phyloP scores from a whole-genome alignment of 2,113 vertebrate genomes.

The Argyrosomus japonicus region DNA sequence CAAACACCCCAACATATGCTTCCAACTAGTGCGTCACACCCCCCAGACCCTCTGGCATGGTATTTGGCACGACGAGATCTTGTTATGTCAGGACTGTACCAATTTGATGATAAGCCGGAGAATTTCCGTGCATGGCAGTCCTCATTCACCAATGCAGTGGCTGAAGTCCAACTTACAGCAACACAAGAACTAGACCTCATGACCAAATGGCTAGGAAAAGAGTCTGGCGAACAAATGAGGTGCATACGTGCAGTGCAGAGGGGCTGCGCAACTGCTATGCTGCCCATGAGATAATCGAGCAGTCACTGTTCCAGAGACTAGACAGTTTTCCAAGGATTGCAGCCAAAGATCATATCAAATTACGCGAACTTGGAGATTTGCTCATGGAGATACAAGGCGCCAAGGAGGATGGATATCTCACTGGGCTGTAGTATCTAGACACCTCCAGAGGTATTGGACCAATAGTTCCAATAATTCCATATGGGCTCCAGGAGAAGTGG shows the following conservation, averaged over 20 bases:
- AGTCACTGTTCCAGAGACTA: neutral
- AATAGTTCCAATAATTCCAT: slow-evolving; percentile 36
- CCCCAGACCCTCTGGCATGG: neutral
- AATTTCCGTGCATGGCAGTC: neutral
- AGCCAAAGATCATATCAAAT: slow-evolving; percentile 6
- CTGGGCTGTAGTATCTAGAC: slow-evolving; percentile 18
- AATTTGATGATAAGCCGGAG: neutral
- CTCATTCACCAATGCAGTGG: slow-evolving; percentile 6
- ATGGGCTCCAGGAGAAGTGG: slow-evolving; percentile 29
- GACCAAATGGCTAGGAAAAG: slow-evolving; percentile 8
- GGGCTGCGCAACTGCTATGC: neutral
- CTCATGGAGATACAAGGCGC: slow-evolving; percentile 43
- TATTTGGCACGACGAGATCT: neutral
- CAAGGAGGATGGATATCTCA: slow-evolving; percentile 39
- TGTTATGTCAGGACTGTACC: neutral
- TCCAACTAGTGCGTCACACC: too few relatives aligned
- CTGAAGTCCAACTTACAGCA: slow-evolving; percentile 1
- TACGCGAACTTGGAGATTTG: slow-evolving; percentile 41
- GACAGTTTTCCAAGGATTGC: slow-evolving; percentile 34
- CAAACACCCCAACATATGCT: too few relatives aligned
- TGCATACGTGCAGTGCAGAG: neutral
- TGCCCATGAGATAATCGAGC: slow-evolving; percentile 1
- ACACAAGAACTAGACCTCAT: neutral
- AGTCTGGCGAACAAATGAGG: neutral
- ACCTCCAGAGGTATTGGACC: neutral